A percentile compares a stretch with the other conserved stretches of the same genome.
Conservation (phyloP, 2,888 invertebrate species). For the Nezara viridula region DNA sequence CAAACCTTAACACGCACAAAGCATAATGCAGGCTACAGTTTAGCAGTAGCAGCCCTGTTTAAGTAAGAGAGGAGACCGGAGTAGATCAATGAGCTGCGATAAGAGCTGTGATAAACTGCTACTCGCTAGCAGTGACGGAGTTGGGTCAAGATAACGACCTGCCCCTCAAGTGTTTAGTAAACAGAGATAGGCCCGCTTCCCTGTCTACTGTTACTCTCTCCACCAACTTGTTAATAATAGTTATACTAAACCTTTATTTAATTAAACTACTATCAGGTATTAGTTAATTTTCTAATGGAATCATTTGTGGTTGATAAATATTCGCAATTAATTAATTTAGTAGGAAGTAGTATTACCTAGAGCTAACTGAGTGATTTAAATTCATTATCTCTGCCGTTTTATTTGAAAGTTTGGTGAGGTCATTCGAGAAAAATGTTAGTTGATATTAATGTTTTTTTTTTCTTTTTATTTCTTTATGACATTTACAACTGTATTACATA, state of each 20-base stretch:
- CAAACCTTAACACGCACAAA: no score
- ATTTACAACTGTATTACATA: no score
- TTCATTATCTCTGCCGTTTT: no score
- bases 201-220: not conserved
- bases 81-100: not conserved
- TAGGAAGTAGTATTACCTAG: not conserved
- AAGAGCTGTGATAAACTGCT: not conserved
- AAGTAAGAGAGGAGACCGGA: not conserved
- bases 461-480: no score
- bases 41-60: not conserved
- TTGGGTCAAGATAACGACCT: not conserved
- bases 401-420: no score
- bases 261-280: not conserved
- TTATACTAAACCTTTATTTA: not conserved
- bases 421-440: no score
- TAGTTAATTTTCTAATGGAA: not conserved
- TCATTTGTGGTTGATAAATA: not conserved
- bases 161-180: not conserved
- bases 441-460: no score
- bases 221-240: slow-evolving; percentile 3
- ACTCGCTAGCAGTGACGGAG: not conserved
- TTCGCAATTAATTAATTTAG: not conserved
- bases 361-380: no score
- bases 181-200: not conserved
- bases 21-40: not conserved